These are phyloP conservation scores for Orussus abietinus DNA, from an alignment of 1,140 invertebrate species.

Conservation along the genomic window DNA sequence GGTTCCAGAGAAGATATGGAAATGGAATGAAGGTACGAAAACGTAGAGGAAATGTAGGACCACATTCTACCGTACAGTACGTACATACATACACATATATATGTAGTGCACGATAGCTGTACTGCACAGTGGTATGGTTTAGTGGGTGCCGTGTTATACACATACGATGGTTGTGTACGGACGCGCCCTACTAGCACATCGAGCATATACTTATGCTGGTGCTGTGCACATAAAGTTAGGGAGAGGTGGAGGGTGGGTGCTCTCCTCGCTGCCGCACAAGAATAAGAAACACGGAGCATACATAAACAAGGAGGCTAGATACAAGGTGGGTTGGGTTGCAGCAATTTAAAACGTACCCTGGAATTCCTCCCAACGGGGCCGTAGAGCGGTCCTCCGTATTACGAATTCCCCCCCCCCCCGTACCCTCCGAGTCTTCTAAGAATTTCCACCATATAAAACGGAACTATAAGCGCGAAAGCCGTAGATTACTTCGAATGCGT, in stretches of 20 bases:
- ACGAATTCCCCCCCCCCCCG: slow-evolving; percentile 46
- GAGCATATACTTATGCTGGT: slow-evolving; percentile 49
- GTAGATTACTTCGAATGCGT: slow-evolving; percentile 26
- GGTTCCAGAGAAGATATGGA: too few relatives aligned
- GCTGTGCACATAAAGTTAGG: slow-evolving; percentile 50
- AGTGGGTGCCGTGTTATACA: slow-evolving; percentile 9
- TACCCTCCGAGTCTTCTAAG: slow-evolving; percentile 23
- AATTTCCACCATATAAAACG: slow-evolving; percentile 37
- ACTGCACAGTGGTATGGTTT: slow-evolving; percentile 7
- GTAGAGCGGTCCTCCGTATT: slow-evolving; percentile 53
- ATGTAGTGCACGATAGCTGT: slow-evolving; percentile 3
- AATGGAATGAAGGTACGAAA: too few relatives aligned
- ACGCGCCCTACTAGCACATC: slow-evolving; percentile 30
- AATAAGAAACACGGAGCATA: slow-evolving; percentile 55
- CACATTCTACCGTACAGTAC: slow-evolving; percentile 42
- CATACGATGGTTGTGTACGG: slow-evolving; percentile 8
- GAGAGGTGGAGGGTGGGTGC: slow-evolving; percentile 19
- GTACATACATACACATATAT: slow-evolving; percentile 18
- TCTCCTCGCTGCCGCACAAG: slow-evolving; percentile 47
- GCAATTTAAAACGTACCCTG: slow-evolving; percentile 57
- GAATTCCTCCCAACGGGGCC: slow-evolving; percentile 54
- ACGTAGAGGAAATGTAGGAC: slow-evolving; percentile 37
- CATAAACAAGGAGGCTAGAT: slow-evolving; percentile 53
- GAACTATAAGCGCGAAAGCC: slow-evolving; percentile 34
- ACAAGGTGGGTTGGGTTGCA: slow-evolving; percentile 39